A percentile compares a stretch with the other conserved stretches of the same genome.
Conservation (phyloP, 37 sponge, comb jelly and placozoan species). For the Agelas oroides region DNA sequence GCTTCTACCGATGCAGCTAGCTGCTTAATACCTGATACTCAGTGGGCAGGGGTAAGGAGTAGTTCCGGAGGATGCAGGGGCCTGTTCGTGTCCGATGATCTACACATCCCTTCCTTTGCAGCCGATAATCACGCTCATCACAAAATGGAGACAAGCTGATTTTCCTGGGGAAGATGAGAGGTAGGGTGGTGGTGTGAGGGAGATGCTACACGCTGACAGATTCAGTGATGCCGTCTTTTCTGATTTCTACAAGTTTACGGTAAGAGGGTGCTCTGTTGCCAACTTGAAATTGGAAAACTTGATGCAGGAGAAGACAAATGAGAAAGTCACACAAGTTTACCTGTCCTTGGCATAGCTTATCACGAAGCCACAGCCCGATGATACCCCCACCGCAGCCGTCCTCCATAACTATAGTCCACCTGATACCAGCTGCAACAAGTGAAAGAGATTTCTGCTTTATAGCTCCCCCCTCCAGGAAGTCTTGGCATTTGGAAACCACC, state of each 20-base stretch:
- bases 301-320: too few species aligned
- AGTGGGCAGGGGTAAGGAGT: conserved; percentile 5
- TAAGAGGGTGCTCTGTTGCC: too few species aligned
- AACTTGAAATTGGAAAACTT: too few species aligned
- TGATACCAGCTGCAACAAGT: conserved; percentile 63
- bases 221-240: too few species aligned
- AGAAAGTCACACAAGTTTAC: too few species aligned
- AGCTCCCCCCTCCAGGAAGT: too few species aligned
- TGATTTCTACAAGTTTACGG: too few species aligned
- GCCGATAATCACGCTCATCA: background rate
- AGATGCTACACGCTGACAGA: too few species aligned
- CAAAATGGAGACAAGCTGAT: conserved; percentile 43
- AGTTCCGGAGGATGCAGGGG: conserved; percentile 48
- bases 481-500: too few species aligned
- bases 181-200: too few species aligned
- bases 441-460: too few species aligned
- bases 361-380: conserved; percentile 72
- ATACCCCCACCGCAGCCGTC: conserved; percentile 50
- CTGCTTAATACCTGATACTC: conserved; percentile 34
- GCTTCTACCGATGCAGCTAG: too few species aligned
- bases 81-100: conserved; percentile 26
- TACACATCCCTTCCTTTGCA: conserved; percentile 25
- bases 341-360: conserved; percentile 11
- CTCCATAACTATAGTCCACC: conserved; percentile 61
- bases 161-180: background rate